These are phyloP conservation scores for Phoeniculus purpureus DNA, from an alignment of 2,797 vertebrate genomes.

Conservation along the genomic window DNA sequence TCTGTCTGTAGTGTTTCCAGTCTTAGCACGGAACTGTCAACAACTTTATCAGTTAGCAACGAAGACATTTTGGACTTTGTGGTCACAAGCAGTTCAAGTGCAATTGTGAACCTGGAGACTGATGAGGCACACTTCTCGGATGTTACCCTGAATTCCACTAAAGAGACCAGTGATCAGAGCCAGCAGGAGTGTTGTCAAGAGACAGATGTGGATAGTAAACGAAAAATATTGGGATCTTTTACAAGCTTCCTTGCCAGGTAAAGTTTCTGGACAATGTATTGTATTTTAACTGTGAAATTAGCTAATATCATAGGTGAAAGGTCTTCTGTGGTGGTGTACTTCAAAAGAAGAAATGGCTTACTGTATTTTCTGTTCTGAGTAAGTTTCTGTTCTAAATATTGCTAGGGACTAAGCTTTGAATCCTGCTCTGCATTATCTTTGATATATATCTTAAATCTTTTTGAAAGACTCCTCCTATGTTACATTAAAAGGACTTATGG, in stretches of 20 bases:
- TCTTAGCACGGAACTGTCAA: constrained; percentile 91
- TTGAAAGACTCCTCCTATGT: neutral
- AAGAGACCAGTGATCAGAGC: constrained; percentile 52
- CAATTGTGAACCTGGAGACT: constrained; percentile 90
- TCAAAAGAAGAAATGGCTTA: neutral
- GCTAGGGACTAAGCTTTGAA: neutral
- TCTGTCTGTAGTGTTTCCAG: constrained; percentile 92
- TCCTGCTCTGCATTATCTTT: neutral
- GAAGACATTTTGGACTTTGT: constrained; percentile 91
- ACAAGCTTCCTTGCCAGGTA: constrained; percentile 88
- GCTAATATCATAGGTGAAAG: neutral
- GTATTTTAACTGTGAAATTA: neutral
- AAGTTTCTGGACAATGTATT: neutral
- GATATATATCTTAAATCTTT: neutral
- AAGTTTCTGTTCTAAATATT: neutral
- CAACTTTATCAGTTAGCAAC: constrained; percentile 86
- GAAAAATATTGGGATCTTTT: constrained; percentile 83
- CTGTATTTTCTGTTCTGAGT: neutral
- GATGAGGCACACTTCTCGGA: constrained; percentile 83
- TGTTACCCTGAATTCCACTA: constrained; percentile 78
- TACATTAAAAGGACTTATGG: neutral
- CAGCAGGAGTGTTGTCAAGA: constrained; percentile 15
- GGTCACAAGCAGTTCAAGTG: constrained; percentile 91
- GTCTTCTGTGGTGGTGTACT: neutral
- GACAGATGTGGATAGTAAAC: constrained; percentile 70